phyloP scores from a whole-genome alignment of 2,888 invertebrate genomes.

The Proisotoma minuta region DNA sequence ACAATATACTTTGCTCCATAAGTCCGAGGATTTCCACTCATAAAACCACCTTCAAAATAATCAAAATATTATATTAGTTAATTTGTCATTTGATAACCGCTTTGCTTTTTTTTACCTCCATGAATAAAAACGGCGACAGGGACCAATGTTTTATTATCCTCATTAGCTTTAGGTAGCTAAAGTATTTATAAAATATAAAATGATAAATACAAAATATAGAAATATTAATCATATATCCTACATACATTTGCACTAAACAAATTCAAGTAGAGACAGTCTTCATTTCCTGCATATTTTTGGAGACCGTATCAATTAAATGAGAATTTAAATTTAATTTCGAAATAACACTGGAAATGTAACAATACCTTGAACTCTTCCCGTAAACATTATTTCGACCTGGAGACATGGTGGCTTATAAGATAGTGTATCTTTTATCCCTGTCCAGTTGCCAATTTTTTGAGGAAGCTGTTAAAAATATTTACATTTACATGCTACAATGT shows the following conservation, averaged over 20 bases:
- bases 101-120: constrained; percentile 14
- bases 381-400: constrained; percentile 21
- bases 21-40: constrained; percentile 16
- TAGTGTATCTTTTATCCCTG: constrained; percentile 13
- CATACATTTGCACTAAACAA: constrained; percentile 20
- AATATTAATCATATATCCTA: not conserved
- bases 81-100: not conserved
- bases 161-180: not conserved
- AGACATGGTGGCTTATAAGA: constrained; percentile 15
- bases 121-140: constrained; percentile 27
- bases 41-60: constrained; percentile 19
- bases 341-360: too few relatives aligned
- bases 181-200: not conserved
- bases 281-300: not conserved
- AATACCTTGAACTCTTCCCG: constrained; percentile 18
- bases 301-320: not conserved
- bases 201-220: too few relatives aligned
- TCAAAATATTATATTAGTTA: too few relatives aligned
- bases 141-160: not conserved
- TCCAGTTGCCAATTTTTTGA: constrained; percentile 19
- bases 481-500: not conserved
- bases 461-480: constrained; percentile 13
- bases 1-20: constrained; percentile 23
- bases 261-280: constrained; percentile 24
- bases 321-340: not conserved